Evolutionary conservation across 2,797 vertebrate species (phyloP).

Genomic region (Luscinia megarhynchos): DNA sequence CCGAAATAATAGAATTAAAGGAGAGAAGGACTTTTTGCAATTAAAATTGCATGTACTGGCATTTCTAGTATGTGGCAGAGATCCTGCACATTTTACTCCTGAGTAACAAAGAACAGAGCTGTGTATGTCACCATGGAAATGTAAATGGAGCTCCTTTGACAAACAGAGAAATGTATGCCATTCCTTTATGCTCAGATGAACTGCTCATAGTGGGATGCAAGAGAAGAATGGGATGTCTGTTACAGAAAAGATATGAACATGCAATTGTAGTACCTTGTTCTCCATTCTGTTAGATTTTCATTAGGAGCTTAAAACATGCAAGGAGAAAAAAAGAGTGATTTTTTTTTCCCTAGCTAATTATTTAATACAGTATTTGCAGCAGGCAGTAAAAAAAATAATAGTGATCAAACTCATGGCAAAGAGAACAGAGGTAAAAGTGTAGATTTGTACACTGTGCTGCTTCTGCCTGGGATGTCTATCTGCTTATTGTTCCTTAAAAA

Average conservation of each 20-base stretch:
- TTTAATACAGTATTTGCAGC: background rate
- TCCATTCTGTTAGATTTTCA: background rate
- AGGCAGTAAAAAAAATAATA: background rate
- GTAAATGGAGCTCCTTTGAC: slow-evolving; percentile 65
- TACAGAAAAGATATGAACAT: slow-evolving; percentile 40
- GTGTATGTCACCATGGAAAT: slow-evolving; percentile 66
- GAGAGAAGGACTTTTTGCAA: slow-evolving; percentile 49
- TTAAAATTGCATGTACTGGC: slow-evolving; percentile 63
- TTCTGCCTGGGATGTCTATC: background rate
- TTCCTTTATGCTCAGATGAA: slow-evolving; percentile 41
- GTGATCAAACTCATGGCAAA: background rate
- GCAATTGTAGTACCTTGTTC: slow-evolving; percentile 3
- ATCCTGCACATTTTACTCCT: slow-evolving; percentile 59
- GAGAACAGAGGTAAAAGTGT: background rate
- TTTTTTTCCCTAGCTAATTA: background rate
- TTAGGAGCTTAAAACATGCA: background rate
- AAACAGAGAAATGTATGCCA: slow-evolving; percentile 62
- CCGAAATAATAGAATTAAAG: slow-evolving; percentile 57
- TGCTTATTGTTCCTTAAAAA: background rate
- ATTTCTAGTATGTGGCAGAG: slow-evolving; percentile 60
- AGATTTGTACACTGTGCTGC: background rate
- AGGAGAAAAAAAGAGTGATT: background rate
- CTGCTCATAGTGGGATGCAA: slow-evolving; percentile 35
- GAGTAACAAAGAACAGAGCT: slow-evolving; percentile 65
- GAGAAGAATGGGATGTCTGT: slow-evolving; percentile 38